Conservation (phyloP, 2,888 invertebrate species). For the Balanococcus diminutus region DNA sequence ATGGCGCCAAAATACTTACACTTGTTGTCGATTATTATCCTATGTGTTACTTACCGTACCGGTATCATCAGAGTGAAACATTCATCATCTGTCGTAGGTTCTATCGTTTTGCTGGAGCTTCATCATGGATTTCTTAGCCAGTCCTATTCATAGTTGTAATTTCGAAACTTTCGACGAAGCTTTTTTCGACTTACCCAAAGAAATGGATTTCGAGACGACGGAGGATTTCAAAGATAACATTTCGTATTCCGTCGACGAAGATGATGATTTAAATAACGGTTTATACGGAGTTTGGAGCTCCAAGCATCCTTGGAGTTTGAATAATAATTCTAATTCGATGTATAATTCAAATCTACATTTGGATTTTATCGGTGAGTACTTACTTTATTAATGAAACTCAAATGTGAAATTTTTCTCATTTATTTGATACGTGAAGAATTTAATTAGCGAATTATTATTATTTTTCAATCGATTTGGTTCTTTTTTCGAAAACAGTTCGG, state of each 20-base stretch:
- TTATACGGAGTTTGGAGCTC: slow-evolving; percentile 52
- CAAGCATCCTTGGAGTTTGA: slow-evolving; percentile 52
- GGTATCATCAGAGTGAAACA: neutral
- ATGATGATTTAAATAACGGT: slow-evolving; percentile 46
- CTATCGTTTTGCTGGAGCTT: neutral
- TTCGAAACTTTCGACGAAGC: slow-evolving; percentile 49
- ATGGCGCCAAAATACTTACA: slow-evolving; percentile 31
- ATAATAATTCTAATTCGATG: slow-evolving; percentile 51
- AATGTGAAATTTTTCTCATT: neutral
- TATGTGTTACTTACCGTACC: neutral
- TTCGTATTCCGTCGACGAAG: slow-evolving; percentile 34
- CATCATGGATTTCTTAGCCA: slow-evolving; percentile 48
- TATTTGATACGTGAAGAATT: no score
- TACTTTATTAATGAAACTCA: no score
- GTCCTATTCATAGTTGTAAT: slow-evolving; percentile 38
- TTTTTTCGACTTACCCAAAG: slow-evolving; percentile 52
- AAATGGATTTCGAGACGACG: slow-evolving; percentile 45
- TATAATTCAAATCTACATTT: slow-evolving; percentile 58
- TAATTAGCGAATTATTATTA: no score
- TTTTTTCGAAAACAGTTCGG: no score
- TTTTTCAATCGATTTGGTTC: no score
- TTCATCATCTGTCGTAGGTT: slow-evolving; percentile 5
- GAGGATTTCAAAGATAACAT: slow-evolving; percentile 34
- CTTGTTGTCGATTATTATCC: neutral
- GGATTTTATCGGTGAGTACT: slow-evolving; percentile 57